These are phyloP conservation scores for Gonatopus flavifemur DNA, from an alignment of 1,140 invertebrate species.

Conservation along the genomic window DNA sequence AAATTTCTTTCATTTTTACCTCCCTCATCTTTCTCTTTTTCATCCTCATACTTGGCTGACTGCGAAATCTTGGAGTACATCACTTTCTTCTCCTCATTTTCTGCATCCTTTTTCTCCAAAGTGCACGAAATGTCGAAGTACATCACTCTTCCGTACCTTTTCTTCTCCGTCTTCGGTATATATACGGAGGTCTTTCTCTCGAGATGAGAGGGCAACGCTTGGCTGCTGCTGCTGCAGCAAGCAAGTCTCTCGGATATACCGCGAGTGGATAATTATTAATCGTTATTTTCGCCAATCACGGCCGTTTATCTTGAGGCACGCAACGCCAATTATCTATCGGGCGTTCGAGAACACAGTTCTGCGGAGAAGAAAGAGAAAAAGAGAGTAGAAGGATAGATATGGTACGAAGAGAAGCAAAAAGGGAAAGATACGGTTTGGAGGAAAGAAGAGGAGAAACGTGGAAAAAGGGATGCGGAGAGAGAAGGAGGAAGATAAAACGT, in stretches of 20 bases:
- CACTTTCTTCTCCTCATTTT: neutral
- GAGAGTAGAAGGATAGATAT: neutral
- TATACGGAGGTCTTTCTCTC: constrained; percentile 34
- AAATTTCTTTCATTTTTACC: constrained; percentile 1
- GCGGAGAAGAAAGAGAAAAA: constrained; percentile 2
- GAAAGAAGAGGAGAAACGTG: neutral
- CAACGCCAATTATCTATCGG: constrained; percentile 55
- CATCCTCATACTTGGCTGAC: no score
- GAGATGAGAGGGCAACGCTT: constrained; percentile 52
- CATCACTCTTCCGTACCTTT: constrained; percentile 14
- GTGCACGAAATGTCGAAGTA: constrained; percentile 18
- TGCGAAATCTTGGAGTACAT: no score
- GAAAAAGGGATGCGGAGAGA: constrained; percentile 4
- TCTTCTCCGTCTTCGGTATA: constrained; percentile 21
- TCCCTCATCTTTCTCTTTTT: neutral
- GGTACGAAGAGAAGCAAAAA: neutral
- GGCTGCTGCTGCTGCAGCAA: no score
- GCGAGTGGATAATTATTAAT: constrained; percentile 57
- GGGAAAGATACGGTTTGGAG: constrained; percentile 4
- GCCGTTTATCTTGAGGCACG: constrained; percentile 55
- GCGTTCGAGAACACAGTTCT: constrained; percentile 32
- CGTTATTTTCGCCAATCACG: constrained; percentile 56
- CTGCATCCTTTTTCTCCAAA: neutral
- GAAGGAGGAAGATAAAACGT: constrained; percentile 14
- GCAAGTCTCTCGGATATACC: constrained; percentile 46